Evolutionary conservation across 92 coral and sea anemone species (phyloP).

Genomic region (Phymanthus crucifer): DNA sequence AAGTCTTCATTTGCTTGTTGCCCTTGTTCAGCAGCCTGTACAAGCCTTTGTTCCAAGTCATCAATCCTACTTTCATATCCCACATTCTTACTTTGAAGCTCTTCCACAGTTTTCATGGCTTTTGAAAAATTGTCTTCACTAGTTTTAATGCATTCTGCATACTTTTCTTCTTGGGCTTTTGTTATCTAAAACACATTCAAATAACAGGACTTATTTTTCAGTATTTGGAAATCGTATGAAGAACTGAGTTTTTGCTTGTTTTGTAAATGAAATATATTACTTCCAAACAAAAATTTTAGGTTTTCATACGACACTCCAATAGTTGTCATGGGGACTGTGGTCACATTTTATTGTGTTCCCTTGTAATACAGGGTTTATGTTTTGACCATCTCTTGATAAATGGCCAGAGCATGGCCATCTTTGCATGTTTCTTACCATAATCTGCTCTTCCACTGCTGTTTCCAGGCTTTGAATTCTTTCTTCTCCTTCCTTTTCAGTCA

Average conservation of each 20-base stretch:
- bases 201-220: too few relatives aligned
- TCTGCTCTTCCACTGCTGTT: constrained; percentile 37
- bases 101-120: constrained; percentile 43
- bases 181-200: constrained; percentile 39
- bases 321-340: too few relatives aligned
- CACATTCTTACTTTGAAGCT: constrained; percentile 39
- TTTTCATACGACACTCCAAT: too few relatives aligned
- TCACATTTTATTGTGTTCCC: too few relatives aligned
- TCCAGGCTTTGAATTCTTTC: background rate
- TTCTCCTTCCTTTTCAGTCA: background rate
- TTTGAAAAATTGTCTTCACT: constrained; percentile 47
- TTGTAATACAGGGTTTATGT: too few relatives aligned
- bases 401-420: too few relatives aligned
- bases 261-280: too few relatives aligned
- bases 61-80: constrained; percentile 51
- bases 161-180: constrained; percentile 51
- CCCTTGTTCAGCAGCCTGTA: constrained; percentile 49
- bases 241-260: too few relatives aligned
- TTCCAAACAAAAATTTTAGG: background rate
- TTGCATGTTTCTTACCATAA: constrained; percentile 38
- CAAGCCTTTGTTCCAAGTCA: constrained; percentile 56
- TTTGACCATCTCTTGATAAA: too few relatives aligned
- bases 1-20: constrained; percentile 43
- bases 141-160: constrained; percentile 39
- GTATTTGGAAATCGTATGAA: too few relatives aligned